These are phyloP conservation scores for Pristionchus entomophagus DNA, from an alignment of 2,888 invertebrate species.

Conservation along the genomic window DNA sequence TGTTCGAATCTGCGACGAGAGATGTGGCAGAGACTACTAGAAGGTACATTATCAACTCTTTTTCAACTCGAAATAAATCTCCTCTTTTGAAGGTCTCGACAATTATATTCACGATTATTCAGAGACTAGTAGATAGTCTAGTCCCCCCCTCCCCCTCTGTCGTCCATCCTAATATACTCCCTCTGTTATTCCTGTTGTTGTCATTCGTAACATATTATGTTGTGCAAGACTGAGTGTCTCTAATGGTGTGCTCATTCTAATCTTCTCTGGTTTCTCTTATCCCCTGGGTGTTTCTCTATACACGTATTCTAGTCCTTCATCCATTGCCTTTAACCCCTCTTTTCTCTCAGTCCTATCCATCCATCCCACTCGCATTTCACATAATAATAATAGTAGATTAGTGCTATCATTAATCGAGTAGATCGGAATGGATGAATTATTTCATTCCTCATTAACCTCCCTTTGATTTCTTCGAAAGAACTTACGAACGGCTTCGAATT, in stretches of 20 bases:
- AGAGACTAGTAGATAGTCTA: background rate
- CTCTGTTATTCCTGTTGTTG: background rate
- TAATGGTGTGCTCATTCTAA: constrained; percentile 22
- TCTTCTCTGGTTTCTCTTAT: background rate
- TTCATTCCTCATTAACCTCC: background rate
- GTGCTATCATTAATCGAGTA: constrained; percentile 1
- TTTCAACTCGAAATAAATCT: too few relatives aligned
- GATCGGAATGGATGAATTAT: background rate
- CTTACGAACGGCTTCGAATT: background rate
- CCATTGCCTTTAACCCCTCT: background rate
- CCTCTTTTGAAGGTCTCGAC: too few relatives aligned
- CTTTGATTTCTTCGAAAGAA: background rate
- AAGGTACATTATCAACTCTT: too few relatives aligned
- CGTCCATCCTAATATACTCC: background rate
- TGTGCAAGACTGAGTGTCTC: background rate
- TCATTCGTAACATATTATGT: background rate
- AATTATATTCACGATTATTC: constrained; percentile 32
- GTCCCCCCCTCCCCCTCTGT: too few relatives aligned
- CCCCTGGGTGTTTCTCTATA: background rate
- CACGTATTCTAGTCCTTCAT: background rate
- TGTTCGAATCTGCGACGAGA: constrained; percentile 60
- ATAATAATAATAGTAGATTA: background rate
- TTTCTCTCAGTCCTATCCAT: background rate
- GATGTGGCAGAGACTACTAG: constrained; percentile 64
- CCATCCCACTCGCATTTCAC: constrained; percentile 28